phyloP scores from a whole-genome alignment of 2,113 vertebrate genomes.

The Charina bottae region DNA sequence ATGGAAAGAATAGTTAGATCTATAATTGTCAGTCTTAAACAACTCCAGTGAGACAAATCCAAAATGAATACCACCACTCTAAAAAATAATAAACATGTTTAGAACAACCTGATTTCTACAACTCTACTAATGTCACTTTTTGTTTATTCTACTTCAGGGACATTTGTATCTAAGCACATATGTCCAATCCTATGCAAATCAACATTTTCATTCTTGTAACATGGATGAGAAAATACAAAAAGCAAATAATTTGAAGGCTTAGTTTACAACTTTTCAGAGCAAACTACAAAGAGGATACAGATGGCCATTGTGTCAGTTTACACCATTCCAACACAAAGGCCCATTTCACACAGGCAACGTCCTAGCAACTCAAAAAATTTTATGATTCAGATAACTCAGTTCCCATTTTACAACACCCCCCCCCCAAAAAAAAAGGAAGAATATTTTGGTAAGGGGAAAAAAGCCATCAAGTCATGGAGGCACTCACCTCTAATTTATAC shows the following conservation, averaged over 20 bases:
- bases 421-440: neutral
- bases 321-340: neutral
- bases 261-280: neutral
- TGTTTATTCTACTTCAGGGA: neutral
- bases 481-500: constrained; percentile 6
- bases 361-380: neutral
- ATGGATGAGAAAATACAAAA: neutral
- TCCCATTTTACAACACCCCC: neutral
- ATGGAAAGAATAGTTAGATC: neutral
- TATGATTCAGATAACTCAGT: neutral
- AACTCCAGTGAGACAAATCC: constrained; percentile 4
- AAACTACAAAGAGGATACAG: neutral
- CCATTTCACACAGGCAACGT: neutral
- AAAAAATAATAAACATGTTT: neutral
- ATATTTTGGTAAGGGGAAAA: constrained; percentile 9
- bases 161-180: neutral
- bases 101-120: neutral
- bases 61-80: constrained; percentile 25
- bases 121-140: neutral
- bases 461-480: neutral
- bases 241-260: neutral
- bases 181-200: neutral
- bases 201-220: neutral
- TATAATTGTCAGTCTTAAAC: neutral
- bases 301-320: neutral